Percentiles rank a stretch among this genome's conserved stretches.
phyloP scores from a whole-genome alignment of 2,797 vertebrate genomes.

The Chelidonichthys spinosus region DNA sequence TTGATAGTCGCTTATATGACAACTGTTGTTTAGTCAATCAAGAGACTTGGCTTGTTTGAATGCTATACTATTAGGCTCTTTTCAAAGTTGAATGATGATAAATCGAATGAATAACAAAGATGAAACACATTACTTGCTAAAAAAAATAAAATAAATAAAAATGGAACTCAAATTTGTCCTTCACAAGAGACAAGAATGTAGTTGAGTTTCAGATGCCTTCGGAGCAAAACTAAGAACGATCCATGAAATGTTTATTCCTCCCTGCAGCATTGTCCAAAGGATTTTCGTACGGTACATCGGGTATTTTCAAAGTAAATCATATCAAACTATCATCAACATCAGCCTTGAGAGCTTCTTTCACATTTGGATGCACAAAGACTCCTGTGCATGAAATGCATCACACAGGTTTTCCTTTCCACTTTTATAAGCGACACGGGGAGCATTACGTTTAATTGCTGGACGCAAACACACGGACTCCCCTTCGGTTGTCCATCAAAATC shows the following conservation, averaged over 20 bases:
- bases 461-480: not conserved
- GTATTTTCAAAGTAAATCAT: conserved; percentile 46
- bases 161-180: not conserved
- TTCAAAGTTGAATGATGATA: not conserved
- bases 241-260: conserved; percentile 55
- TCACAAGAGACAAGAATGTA: conserved; percentile 13
- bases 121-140: not conserved
- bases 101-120: not conserved
- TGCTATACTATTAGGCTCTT: not conserved
- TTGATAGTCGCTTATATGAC: not conserved
- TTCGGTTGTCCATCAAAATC: not conserved
- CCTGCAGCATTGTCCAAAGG: conserved; percentile 52
- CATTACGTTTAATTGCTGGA: conserved; percentile 7
- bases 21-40: conserved; percentile 8
- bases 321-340: conserved; percentile 41
- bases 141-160: conserved; percentile 6
- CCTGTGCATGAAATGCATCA: not conserved
- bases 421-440: conserved; percentile 19
- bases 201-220: conserved; percentile 19
- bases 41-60: not conserved
- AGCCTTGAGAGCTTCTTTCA: conserved; percentile 51
- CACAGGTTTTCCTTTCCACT: not conserved
- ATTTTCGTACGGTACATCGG: conserved; percentile 51
- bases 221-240: conserved; percentile 25
- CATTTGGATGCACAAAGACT: conserved; percentile 47